phyloP scores from a whole-genome alignment of 2,888 invertebrate species.

The Pristionchus arcanus region DNA sequence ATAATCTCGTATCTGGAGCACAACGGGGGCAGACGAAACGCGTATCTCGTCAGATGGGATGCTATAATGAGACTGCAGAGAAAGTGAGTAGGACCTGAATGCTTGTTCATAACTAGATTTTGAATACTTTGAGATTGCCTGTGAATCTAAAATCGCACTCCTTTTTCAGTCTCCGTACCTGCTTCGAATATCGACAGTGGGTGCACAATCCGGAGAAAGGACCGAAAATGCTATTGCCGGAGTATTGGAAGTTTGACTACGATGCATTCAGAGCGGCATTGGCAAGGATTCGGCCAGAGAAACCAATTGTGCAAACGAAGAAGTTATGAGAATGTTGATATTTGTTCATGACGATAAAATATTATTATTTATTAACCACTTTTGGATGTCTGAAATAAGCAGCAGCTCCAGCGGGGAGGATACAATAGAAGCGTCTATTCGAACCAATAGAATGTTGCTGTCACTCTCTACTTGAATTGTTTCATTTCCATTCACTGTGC shows the following conservation, averaged over 20 bases:
- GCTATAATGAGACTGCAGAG: neutral
- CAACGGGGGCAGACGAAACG: neutral
- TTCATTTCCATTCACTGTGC: no score
- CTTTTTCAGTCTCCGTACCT: neutral
- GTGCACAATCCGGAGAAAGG: neutral
- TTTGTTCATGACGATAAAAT: no score
- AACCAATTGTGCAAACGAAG: neutral
- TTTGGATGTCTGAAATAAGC: no score
- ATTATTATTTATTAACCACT: no score
- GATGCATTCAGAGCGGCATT: neutral
- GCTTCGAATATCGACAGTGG: neutral
- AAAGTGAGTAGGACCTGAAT: no score
- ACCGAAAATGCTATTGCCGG: neutral
- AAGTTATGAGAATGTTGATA: neutral
- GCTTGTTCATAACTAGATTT: no score
- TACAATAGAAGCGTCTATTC: no score
- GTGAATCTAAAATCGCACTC: no score
- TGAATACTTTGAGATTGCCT: no score
- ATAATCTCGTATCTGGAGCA: conserved; percentile 15
- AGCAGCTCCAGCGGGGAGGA: no score
- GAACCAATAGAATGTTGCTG: no score
- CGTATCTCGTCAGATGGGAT: neutral
- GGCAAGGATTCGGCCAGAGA: neutral
- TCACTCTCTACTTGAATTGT: no score
- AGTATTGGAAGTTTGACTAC: conserved; percentile 27